Evolutionary conservation across 1,140 invertebrate species (phyloP), one percentile per base, ranked within the genome.

Genomic region (Bicyclus anynana): DNA sequence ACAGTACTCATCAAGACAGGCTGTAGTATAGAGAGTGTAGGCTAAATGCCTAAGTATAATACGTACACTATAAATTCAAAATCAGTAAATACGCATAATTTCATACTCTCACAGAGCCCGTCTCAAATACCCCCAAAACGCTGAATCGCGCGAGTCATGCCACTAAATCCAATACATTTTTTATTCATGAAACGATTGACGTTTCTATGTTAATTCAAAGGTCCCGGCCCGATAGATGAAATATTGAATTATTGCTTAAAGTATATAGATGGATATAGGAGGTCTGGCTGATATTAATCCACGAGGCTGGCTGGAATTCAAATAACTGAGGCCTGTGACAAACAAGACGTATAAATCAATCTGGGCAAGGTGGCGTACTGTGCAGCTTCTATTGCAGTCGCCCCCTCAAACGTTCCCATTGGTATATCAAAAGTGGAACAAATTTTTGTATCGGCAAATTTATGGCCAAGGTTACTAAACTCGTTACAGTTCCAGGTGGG

Each of bases 321-420:
- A 89, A 90, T 90, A 89, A 90, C 89, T 89, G 84, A 74, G 67
- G 64, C 65, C 71, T 72, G 83, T 89, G 87, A 90, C 89, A 90
- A 90, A 90, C 89, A 90, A 90, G 81, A 88, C 77, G 80, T 79
- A 90, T 90, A 90, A 89, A 90, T 90, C 89, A 90, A 90, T 90
- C 89, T 89, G 23, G 55, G 73, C 77, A 87, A 85, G 80, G 80
- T 84, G 85, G 86, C 69, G 81, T 68, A 56, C 57, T 68, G 53
- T 80, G 81, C 82, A 79, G 63, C 69, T 49, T 80, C 78, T 77
- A 82, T 83, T 84, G 84, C 83, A 83, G 62, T 72, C 65, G 61
- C 64, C 75, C 72, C 60, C 57, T 69, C 71, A 70, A 71, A 71
- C 71, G 66, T 69, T 67, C 62, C 67, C 68, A 53, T 57, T 66